Evolutionary conservation across 2,113 vertebrate genomes (phyloP), one percentile per base, ranked within the genome.

Genomic region (Phyllostomus discolor): DNA sequence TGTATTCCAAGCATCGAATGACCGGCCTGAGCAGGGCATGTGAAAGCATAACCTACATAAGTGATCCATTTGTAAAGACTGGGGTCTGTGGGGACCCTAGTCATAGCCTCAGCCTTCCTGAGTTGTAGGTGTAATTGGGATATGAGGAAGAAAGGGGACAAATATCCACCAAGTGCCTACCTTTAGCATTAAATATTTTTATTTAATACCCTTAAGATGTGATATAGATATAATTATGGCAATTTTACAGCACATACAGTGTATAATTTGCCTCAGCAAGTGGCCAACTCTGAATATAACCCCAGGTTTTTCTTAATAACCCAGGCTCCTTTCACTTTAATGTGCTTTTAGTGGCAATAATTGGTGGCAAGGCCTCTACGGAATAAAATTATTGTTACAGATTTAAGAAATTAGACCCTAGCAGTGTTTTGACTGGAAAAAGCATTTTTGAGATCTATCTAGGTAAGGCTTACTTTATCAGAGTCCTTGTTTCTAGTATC

Each of bases 131-230:
- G 0, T 83, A 52, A 46, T 4, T 82, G 31, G 31, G 31, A 26
- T 83, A 75, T 59, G 48, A 95, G 31, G 59, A 85, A 86, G 52
- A 83, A 87, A 90, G 41, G 46, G 69, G 82, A 33, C 28, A 73
- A 38, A 24, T 70, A 80, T 79, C 41, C 87, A 38, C 20, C 48
- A 41, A 83, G 19, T 14, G 43, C 12, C 33, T 83, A 41, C 10
- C 59, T 92, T 88, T 96, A 93, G 26, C 31, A 57, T 73, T 69
- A 62, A 87, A 41, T 78, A n/a, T 88, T 95, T 90, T 95, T 76
- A 75, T 73, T 72, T 67, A 57, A 31, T 85, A 48, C 7, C 20
- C 41, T n/a, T 83, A 69, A 59, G 69, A 66, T 57, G 17, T 31
- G 50, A 62, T 66, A 85, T 28, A 75, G 41, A 33, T 88, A 88